Evolutionary conservation across 2,888 invertebrate species (phyloP).

Genomic region (Mythimna pallens): DNA sequence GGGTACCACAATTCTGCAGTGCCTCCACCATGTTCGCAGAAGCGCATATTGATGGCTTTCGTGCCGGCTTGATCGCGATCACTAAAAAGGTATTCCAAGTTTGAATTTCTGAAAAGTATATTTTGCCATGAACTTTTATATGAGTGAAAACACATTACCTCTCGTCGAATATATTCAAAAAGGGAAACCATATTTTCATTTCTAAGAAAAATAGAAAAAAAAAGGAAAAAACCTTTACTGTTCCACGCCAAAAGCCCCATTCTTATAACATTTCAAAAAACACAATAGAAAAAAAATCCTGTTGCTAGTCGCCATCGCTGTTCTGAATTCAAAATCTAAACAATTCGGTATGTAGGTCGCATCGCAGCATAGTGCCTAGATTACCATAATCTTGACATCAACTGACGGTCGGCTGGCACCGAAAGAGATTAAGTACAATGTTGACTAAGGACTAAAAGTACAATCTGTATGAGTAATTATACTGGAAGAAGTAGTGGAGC

Average conservation of each 20-base stretch:
- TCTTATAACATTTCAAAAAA: slow-evolving; percentile 6
- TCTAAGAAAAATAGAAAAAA: not conserved
- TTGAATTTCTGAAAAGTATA: too few species aligned
- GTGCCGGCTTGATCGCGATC: too few species aligned
- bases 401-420: slow-evolving; percentile 43
- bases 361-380: slow-evolving; percentile 47
- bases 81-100: too few species aligned
- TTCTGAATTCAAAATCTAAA: slow-evolving; percentile 58
- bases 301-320: slow-evolving; percentile 10
- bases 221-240: not conserved
- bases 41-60: too few species aligned
- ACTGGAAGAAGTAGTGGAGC: slow-evolving; percentile 34
- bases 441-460: slow-evolving; percentile 40
- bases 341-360: slow-evolving; percentile 58
- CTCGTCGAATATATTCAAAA: not conserved
- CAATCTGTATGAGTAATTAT: slow-evolving; percentile 49
- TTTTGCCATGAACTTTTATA: too few species aligned
- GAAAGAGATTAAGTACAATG: slow-evolving; percentile 51
- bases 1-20: too few species aligned
- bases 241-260: slow-evolving; percentile 18
- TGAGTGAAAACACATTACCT: too few species aligned
- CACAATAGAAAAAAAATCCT: slow-evolving; percentile 28
- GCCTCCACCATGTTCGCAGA: too few species aligned
- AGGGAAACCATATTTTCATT: not conserved
- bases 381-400: slow-evolving; percentile 62